A percentile compares a stretch with the other conserved stretches of the same genome.
phyloP scores from a whole-genome alignment of 2,113 vertebrate genomes.

The Lampris megalopsis region DNA sequence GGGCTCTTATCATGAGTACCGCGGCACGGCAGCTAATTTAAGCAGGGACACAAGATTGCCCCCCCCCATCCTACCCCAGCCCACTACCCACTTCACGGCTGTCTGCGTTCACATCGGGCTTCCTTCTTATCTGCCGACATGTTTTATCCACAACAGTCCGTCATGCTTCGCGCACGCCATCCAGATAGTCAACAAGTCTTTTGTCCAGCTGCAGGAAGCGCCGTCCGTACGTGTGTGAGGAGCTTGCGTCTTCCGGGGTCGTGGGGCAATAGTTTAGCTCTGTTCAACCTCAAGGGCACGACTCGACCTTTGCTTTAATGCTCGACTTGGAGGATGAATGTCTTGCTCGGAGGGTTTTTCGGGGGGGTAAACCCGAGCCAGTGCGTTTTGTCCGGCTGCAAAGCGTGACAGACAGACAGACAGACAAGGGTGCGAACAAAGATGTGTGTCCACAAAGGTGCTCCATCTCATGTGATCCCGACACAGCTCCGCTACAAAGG shows the following conservation, averaged over 20 bases:
- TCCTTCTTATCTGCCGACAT: constrained; percentile 50
- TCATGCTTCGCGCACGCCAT: not conserved
- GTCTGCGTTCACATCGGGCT: constrained; percentile 36
- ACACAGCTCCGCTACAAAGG: constrained; percentile 64
- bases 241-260: too few species aligned
- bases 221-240: too few species aligned
- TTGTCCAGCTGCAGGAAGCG: not conserved
- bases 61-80: not conserved
- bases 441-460: constrained; percentile 70
- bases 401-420: constrained; percentile 31
- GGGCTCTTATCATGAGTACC: constrained; percentile 39
- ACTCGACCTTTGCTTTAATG: not conserved
- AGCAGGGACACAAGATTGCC: constrained; percentile 14
- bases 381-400: constrained; percentile 6
- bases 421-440: constrained; percentile 54
- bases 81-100: not conserved
- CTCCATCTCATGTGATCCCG: constrained; percentile 67
- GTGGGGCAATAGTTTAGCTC: not conserved
- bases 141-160: constrained; percentile 28
- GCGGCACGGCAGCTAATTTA: constrained; percentile 9
- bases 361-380: not conserved
- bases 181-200: constrained; percentile 14
- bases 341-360: not conserved
- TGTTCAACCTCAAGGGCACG: not conserved
- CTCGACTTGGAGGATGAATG: not conserved